Evolutionary conservation across 2,888 invertebrate species (phyloP), one percentile per base, ranked within the genome.

Genomic region (Trypoxylon attenuatum): DNA sequence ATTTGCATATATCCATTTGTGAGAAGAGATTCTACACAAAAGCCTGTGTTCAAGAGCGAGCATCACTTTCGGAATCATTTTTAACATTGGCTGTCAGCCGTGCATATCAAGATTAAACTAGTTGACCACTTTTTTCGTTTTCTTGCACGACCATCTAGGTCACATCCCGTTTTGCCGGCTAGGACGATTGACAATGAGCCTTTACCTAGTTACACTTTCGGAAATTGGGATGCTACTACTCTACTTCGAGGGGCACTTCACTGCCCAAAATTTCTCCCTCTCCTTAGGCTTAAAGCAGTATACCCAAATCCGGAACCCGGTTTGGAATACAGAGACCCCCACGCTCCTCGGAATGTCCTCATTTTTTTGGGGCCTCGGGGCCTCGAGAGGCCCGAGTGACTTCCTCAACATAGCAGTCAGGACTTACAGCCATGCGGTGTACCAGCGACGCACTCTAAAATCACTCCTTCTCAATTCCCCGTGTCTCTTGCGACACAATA

Each of bases 301-400:
- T 63, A 72, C 61, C 73, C 71, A 75, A 81, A 82, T 80, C 71
- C 77, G 81, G 77, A 77, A 78, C 76, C 74, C 67, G 69, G 74
- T 70, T 66, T 47, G 63, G 56, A 49, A 51, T 61, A 54, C 51
- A 5, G 21, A 19, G 41, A 47, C 57, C 66, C 43, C 57, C 68
- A 65, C 72, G 61, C 62, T 67, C 69, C 65, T 65, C 68, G 77
- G 80, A 71, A 76, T 82, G 82, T 79, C 82, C 82, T 81, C 82
- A 82, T 82, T 82, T 79, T 80, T 80, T 81, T 78, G 69, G 56
- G 70, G 68, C 69, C 71, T 70, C 64, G 64, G 69, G 73, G 72
- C 72, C 74, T 72, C 77, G 72, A 68, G n/a, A n/a, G 72, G 70
- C 57, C 77, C 74, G 73, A 74, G 74, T 77, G 81, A 77, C 80